These are phyloP conservation scores for Mormyrus iriodes DNA, from an alignment of 2,113 vertebrate genomes.

Conservation along the genomic window DNA sequence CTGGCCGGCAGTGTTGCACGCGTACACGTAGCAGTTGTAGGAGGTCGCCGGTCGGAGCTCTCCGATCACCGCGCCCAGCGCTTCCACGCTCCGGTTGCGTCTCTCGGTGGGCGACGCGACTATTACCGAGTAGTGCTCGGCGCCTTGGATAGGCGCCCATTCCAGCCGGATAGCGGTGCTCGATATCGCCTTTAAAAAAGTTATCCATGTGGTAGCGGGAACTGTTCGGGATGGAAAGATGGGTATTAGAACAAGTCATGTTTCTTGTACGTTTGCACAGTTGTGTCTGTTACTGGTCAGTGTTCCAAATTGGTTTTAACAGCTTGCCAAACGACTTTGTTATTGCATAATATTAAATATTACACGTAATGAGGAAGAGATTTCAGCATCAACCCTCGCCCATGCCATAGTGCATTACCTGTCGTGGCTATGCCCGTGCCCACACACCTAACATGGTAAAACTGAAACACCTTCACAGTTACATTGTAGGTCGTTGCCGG, in stretches of 20 bases:
- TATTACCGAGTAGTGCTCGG: constrained; percentile 49
- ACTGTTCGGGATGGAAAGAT: constrained; percentile 43
- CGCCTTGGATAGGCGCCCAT: constrained; percentile 54
- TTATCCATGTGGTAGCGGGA: constrained; percentile 52
- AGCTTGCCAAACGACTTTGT: not conserved
- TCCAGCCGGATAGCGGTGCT: constrained; percentile 55
- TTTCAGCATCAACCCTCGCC: not conserved
- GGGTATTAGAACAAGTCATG: not conserved
- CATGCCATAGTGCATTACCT: constrained; percentile 39
- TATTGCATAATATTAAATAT: not conserved
- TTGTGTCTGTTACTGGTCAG: not conserved
- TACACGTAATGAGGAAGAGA: not conserved
- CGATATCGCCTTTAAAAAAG: constrained; percentile 45
- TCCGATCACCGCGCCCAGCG: constrained; percentile 32
- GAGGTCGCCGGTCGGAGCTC: constrained; percentile 45
- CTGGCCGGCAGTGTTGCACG: constrained; percentile 56
- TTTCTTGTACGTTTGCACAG: not conserved
- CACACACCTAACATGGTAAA: constrained; percentile 29
- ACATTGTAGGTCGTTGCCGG: constrained; percentile 49
- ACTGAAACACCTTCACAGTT: constrained; percentile 45
- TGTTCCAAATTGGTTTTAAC: not conserved
- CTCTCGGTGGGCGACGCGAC: constrained; percentile 22
- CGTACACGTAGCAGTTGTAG: constrained; percentile 53
- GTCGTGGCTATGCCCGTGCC: constrained; percentile 31
- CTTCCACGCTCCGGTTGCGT: constrained; percentile 40